These are phyloP conservation scores for Epizoanthus stellaris DNA, from an alignment of 92 coral and sea anemone genomes.

Conservation along the genomic window DNA sequence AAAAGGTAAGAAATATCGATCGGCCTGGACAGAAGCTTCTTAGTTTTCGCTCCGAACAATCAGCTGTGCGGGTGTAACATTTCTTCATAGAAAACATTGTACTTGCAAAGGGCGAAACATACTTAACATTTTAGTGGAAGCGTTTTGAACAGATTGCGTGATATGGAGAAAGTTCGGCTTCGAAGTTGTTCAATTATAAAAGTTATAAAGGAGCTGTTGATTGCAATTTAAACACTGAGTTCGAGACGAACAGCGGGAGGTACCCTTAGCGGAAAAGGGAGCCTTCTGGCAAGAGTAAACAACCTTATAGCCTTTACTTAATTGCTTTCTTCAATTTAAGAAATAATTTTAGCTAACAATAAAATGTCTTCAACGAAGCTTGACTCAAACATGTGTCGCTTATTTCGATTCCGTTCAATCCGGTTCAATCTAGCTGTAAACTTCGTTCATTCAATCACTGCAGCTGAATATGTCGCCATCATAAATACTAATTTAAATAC, in stretches of 20 bases:
- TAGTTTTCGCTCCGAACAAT: not conserved
- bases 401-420: not conserved
- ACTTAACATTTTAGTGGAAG: not conserved
- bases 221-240: slow-evolving; percentile 7
- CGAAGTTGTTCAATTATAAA: not conserved
- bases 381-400: not conserved
- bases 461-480: too few species aligned
- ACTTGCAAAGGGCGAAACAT: not conserved
- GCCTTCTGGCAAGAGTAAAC: not conserved
- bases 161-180: not conserved
- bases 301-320: slow-evolving; percentile 14
- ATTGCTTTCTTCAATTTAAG: not conserved
- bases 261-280: too few species aligned
- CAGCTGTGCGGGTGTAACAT: not conserved
- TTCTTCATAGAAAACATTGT: not conserved
- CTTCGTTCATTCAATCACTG: too few species aligned
- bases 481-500: too few species aligned
- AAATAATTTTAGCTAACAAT: slow-evolving; percentile 20
- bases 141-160: slow-evolving; percentile 14
- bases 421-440: too few species aligned
- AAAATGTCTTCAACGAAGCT: slow-evolving; percentile 5
- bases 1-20: too few species aligned
- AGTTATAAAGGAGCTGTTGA: not conserved
- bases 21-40: not conserved
- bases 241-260: slow-evolving; percentile 32